phyloP scores from a whole-genome alignment of 2,113 vertebrate species.

The Chunga burmeisteri region DNA sequence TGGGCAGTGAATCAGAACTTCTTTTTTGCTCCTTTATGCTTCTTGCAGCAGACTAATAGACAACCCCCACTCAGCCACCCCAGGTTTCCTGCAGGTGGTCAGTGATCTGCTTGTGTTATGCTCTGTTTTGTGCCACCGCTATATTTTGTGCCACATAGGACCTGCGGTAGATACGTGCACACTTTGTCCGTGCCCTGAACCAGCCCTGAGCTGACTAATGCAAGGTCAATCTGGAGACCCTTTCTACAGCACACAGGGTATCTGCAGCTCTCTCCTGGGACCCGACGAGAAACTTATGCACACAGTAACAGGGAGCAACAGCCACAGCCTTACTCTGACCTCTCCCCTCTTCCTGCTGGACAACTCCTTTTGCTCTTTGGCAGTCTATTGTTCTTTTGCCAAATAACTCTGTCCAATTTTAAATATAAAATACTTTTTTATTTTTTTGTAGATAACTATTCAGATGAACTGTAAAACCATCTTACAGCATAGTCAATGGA shows the following conservation, averaged over 20 bases:
- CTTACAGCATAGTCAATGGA: not conserved
- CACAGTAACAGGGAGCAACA: not conserved
- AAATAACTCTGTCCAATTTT: not conserved
- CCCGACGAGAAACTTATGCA: not conserved
- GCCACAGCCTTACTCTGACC: not conserved
- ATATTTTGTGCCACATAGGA: not conserved
- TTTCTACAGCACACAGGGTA: accelerated
- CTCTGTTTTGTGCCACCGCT: not conserved
- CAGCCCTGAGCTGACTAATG: not conserved
- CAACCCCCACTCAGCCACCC: not conserved
- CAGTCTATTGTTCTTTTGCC: not conserved
- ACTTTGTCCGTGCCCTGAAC: accelerated
- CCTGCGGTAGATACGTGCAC: accelerated
- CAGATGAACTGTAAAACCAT: not conserved
- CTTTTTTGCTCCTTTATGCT: not conserved
- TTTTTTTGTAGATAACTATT: not conserved
- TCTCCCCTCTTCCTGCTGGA: not conserved
- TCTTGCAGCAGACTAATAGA: not conserved
- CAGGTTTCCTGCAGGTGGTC: not conserved
- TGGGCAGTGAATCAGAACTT: not conserved
- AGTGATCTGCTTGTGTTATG: too few species aligned
- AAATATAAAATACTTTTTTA: not conserved
- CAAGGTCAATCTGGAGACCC: not conserved
- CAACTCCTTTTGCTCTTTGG: not conserved
- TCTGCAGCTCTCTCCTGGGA: not conserved